These are phyloP conservation scores for Clytia hemisphaerica DNA, from an alignment of 30 jellyfish, hydroid and myxozoan genomes.

Conservation along the genomic window DNA sequence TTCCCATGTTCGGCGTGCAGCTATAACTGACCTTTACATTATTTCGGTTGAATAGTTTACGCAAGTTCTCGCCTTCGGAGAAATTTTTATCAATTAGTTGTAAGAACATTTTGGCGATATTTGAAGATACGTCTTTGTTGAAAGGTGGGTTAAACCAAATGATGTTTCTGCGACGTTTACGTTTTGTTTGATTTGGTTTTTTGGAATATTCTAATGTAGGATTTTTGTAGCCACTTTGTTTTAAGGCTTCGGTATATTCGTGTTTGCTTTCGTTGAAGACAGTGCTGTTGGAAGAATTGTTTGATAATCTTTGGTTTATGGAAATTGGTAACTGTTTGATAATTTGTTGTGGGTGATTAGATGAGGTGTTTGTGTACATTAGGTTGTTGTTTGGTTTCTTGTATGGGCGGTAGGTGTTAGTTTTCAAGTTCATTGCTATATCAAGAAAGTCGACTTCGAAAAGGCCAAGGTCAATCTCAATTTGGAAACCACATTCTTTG, in stretches of 20 bases:
- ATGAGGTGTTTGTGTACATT: not conserved
- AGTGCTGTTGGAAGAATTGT: not conserved
- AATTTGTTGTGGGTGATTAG: not conserved
- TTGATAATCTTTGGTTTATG: not conserved
- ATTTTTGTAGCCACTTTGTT: not conserved
- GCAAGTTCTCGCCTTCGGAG: not conserved
- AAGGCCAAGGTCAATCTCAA: not conserved
- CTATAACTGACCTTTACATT: not conserved
- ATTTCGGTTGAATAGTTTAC: not conserved
- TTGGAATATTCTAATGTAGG: not conserved
- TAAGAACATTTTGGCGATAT: not conserved
- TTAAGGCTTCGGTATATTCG: not conserved
- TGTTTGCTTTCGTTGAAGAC: not conserved
- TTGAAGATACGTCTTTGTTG: not conserved
- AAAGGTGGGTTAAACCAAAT: conserved; percentile 2
- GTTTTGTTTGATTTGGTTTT: not conserved
- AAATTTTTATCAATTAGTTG: not conserved
- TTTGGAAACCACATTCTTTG: not conserved
- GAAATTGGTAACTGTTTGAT: not conserved
- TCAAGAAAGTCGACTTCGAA: not conserved
- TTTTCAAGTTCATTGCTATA: not conserved
- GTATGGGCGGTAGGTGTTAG: not conserved
- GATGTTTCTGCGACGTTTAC: not conserved
- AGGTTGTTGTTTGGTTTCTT: not conserved
- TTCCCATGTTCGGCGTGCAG: not conserved